Base-by-base conservation (phyloP, 2,797 vertebrate genomes). In the Thaleichthys pacificus region DNA sequence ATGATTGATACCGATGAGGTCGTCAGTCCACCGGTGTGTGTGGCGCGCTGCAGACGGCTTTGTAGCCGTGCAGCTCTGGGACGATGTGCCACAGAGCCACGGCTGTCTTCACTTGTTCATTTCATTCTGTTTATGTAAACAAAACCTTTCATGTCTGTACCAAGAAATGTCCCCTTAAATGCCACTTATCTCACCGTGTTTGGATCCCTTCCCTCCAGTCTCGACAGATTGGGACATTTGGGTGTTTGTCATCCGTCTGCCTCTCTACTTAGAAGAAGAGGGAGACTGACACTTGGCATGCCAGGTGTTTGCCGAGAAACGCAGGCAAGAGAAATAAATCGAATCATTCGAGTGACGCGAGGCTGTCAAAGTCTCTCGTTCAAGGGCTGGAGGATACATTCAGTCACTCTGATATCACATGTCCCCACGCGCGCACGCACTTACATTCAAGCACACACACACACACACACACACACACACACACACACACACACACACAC, bases 181-280 rank as follows among this genome's bases (percentile, higher is more conserved):
- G 77, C 85, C 77, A 73, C 68, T 77, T 57, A 69, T 68, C 69
- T 68, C 74, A 71, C 78, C 68, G 24, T 66, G 70, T 75, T 76
- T 65, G 49, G 80, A 81, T 76, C 70, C 82, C 65, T 71, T 66
- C 62, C 63, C 69, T 79, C 78, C 57, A n/a, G 61, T 30, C 19
- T 57, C 68, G 68, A 87, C 49, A 88, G 80, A 84, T 76, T 76
- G 47, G 49, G 70, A 73, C 42, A 9, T 70, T 64, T 79, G 61
- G 42, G 78, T 64, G 77, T 17, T 66, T 73, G 86, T 80, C 82
- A 82, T 89, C 81, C 76, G 72, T 78, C 70, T 72, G 78, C 76
- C 76, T 76, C 75, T 82, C 63, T 70, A 58, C 82, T 89, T 80
- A 77, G 85, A 92, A 83, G 80, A 78, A 73, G 77, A 83, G 77